Conservation (phyloP, 2,797 vertebrate species). For the Hoplostethus atlanticus region DNA sequence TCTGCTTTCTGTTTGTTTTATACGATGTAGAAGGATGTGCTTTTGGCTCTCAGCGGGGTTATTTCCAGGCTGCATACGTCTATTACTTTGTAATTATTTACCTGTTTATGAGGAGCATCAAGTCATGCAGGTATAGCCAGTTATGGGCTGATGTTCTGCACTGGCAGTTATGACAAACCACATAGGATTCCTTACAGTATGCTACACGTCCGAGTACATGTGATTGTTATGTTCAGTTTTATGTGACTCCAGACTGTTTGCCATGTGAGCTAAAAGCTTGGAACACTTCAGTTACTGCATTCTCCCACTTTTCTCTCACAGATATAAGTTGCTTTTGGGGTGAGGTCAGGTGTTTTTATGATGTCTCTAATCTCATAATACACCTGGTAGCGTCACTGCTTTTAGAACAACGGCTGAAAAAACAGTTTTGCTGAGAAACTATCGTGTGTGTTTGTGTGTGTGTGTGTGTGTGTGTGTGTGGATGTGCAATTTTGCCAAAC, state of each 20-base stretch:
- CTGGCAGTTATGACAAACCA: constrained; percentile 11
- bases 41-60: not conserved
- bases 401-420: no score
- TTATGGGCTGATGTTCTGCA: constrained; percentile 16
- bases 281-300: no score
- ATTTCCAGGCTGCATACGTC: constrained; percentile 3
- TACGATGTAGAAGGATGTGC: not conserved
- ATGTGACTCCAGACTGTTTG: constrained; percentile 33
- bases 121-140: constrained; percentile 39
- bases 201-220: constrained; percentile 1
- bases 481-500: no score
- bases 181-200: constrained; percentile 35
- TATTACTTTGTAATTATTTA: constrained; percentile 63
- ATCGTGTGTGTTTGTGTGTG: not conserved
- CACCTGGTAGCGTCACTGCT: no score
- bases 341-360: no score
- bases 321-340: no score
- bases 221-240: constrained; percentile 26
- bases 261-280: not conserved
- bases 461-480: no score
- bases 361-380: no score
- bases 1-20: constrained; percentile 27
- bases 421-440: not conserved
- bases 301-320: no score
- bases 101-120: constrained; percentile 41